Evolutionary conservation across 2,888 invertebrate genomes (phyloP).

Genomic region (Scotopteryx bipunctaria): DNA sequence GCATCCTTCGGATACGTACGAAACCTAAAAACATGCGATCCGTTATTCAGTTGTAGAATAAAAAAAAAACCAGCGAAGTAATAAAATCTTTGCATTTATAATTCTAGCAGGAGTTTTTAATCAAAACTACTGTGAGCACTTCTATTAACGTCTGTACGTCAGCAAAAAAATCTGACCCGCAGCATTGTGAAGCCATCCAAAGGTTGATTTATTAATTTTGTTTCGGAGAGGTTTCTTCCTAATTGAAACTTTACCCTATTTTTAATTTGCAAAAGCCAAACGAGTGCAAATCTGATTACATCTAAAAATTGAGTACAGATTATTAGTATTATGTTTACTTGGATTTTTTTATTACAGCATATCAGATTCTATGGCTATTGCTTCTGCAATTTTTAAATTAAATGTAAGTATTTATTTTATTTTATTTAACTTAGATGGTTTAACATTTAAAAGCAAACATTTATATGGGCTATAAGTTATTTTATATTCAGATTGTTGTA

Average conservation of each 20-base stretch:
- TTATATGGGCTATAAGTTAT: no score
- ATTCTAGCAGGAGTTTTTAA: background rate
- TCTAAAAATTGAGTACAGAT: background rate
- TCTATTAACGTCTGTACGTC: conserved; percentile 38
- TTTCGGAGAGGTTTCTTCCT: conserved; percentile 41
- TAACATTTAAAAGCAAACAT: no score
- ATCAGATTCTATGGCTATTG: no score
- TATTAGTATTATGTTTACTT: background rate
- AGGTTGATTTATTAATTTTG: conserved; percentile 60
- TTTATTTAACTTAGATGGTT: no score
- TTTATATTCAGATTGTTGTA: background rate
- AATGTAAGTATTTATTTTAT: no score
- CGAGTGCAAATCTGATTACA: conserved; percentile 19
- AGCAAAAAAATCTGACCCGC: conserved; percentile 52
- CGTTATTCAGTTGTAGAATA: no score
- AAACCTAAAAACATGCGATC: no score
- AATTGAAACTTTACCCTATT: conserved; percentile 43
- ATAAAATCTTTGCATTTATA: no score
- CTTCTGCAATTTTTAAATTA: no score
- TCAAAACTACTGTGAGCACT: conserved; percentile 5
- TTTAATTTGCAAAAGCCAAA: conserved; percentile 36
- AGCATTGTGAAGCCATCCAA: conserved; percentile 49
- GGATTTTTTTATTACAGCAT: background rate
- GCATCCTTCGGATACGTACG: no score
- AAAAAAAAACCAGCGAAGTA: no score